Evolutionary conservation across 2,797 vertebrate genomes (phyloP), one percentile per base, ranked within the genome.

Genomic region (Molothrus aeneus): DNA sequence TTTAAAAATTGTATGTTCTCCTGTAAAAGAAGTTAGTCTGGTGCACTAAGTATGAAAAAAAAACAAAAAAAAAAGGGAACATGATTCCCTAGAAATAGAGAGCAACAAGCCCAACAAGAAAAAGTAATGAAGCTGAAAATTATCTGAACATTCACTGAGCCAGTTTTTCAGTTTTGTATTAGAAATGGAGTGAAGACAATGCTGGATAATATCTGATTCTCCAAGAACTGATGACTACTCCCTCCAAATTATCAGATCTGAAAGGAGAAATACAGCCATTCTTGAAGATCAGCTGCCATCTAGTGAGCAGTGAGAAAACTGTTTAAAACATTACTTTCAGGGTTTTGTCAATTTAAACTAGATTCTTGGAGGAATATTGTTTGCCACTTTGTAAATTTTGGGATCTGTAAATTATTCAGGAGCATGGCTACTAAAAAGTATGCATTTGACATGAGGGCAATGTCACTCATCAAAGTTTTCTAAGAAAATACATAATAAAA

Each of bases 211-310:
- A 77, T 63, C 56, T 74, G 38, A 78, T 80, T 89, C 60, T 93
- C 42, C 56, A 84, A 22, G 38, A 72, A 79, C 59, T 66, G 61
- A 50, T 57, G 63, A 78, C 48, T 87, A 25, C 51, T 89, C 42
- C 68, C 56, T 78, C 61, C 78, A 88, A 91, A 89, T 88, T 32
- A 47, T 8, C 32, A 59, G 32, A 48, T 78, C 69, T 71, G 84
- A 82, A 91, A 83, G 16, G 29, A 93, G 51, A 84, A 80, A 91
- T 19, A 59, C 11, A 73, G 42, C 56, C 80, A 96, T 97, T 93
- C 63, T 40, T 97, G 94, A 94, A 90, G 75, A 94, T 91, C 73
- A 96, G 86, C 81, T 96, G 97, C 97, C 97, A 97, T 93, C 97
- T 97, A 96, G 96, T 86, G 97, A 94, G 36, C 6, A 7, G 31